A percentile compares a stretch with the other conserved stretches of the same genome.
Conservation (phyloP, 2,797 vertebrate species). For the Vultur gryphus region DNA sequence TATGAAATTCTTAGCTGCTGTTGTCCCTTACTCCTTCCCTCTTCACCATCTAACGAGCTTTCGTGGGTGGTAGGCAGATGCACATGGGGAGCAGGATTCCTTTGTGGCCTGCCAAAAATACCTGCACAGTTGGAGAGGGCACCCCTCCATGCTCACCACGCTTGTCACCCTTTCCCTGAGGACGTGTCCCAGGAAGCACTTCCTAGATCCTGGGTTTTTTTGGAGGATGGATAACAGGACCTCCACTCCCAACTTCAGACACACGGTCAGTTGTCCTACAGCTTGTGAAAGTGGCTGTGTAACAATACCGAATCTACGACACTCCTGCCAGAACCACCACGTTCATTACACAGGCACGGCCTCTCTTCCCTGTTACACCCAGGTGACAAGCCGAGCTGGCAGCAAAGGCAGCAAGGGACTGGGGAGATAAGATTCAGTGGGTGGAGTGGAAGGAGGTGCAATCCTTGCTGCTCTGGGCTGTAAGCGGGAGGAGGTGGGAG, state of each 20-base stretch:
- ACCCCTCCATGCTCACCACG: neutral
- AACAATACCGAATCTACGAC: neutral
- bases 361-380: rapidly evolving
- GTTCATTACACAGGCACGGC: rapidly evolving
- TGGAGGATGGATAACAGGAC: neutral
- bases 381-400: neutral
- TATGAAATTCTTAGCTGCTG: neutral
- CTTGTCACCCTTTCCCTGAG: neutral
- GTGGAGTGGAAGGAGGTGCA: neutral
- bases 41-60: neutral
- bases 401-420: neutral
- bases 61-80: neutral
- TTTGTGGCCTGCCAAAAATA: neutral
- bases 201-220: neutral
- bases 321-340: neutral
- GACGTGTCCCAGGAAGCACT: neutral
- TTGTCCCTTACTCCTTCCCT: neutral
- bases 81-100: neutral
- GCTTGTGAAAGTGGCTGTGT: neutral
- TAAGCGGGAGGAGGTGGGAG: neutral
- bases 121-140: neutral
- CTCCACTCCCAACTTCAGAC: neutral
- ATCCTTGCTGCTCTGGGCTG: neutral
- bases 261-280: neutral
- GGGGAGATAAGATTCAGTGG: neutral